These are phyloP conservation scores for Hozukius guyotensis DNA, from an alignment of 2,797 vertebrate genomes.

Conservation along the genomic window DNA sequence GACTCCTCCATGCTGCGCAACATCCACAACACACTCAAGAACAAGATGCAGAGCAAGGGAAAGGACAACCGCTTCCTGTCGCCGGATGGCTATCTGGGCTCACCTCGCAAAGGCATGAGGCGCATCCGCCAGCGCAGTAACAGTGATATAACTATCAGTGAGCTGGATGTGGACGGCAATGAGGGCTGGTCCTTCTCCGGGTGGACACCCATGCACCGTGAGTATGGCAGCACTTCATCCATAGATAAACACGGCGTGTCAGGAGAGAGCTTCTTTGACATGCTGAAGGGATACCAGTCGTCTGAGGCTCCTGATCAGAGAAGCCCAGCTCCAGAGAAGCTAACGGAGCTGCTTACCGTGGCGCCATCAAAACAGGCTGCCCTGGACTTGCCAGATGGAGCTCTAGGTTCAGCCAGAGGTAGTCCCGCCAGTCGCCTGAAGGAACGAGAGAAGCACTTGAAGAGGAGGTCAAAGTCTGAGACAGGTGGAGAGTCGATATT, in stretches of 20 bases:
- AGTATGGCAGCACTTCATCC: conserved; percentile 98
- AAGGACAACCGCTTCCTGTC: conserved; percentile 97
- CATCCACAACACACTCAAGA: conserved; percentile 97
- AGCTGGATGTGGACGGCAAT: conserved; percentile 93
- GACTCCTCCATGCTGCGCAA: conserved; percentile 98
- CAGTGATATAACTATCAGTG: conserved; percentile 98
- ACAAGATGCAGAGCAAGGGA: conserved; percentile 90
- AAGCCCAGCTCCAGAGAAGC: conserved; percentile 88
- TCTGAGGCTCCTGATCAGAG: conserved; percentile 89
- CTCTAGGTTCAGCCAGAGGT: conserved; percentile 85
- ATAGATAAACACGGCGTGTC: conserved; percentile 98
- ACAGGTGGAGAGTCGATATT: conserved; percentile 98
- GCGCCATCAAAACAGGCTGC: conserved; percentile 91
- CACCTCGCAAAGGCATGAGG: conserved; percentile 94
- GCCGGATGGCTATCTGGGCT: conserved; percentile 94
- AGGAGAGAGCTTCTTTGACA: conserved; percentile 96
- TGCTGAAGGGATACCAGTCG: conserved; percentile 94
- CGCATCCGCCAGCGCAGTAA: conserved; percentile 98
- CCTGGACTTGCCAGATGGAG: conserved; percentile 94
- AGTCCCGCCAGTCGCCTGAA: conserved; percentile 94
- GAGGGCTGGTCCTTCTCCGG: conserved; percentile 97
- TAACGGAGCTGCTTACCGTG: conserved; percentile 91
- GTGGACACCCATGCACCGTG: conserved; percentile 95
- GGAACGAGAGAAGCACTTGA: conserved; percentile 97
- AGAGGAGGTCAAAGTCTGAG: conserved; percentile 97